phyloP scores from a whole-genome alignment of 2,888 invertebrate genomes.

The Sminthurinus aureus region DNA sequence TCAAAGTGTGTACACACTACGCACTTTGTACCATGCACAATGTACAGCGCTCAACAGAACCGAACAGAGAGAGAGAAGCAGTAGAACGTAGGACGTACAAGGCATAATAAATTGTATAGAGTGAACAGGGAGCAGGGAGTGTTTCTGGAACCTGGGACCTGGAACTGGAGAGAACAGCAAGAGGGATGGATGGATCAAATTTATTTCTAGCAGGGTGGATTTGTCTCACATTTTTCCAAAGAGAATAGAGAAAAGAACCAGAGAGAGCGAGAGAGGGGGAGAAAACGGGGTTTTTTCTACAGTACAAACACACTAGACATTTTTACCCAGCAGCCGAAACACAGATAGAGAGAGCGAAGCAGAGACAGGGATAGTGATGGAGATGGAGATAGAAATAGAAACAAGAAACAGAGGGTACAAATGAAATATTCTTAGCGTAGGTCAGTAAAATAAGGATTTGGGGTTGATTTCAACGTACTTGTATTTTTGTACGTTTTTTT shows the following conservation, averaged over 20 bases:
- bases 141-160: too few species aligned
- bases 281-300: neutral
- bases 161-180: neutral
- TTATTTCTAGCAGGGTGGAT: neutral
- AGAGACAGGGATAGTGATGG: too few species aligned
- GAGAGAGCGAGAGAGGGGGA: neutral
- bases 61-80: too few species aligned
- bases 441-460: conserved; percentile 6
- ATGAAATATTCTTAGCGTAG: conserved; percentile 20
- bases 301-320: neutral
- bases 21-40: neutral
- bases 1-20: too few species aligned
- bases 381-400: neutral
- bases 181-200: neutral
- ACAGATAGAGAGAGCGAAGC: neutral
- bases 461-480: neutral
- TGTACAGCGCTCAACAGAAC: neutral
- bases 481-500: too few species aligned
- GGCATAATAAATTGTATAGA: neutral
- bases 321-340: conserved; percentile 1
- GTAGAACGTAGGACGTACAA: too few species aligned
- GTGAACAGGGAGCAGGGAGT: neutral
- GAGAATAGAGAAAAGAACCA: neutral
- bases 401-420: conserved; percentile 9
- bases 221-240: neutral